Conservation (phyloP, 2,113 vertebrate species). For the Numenius arquata region DNA sequence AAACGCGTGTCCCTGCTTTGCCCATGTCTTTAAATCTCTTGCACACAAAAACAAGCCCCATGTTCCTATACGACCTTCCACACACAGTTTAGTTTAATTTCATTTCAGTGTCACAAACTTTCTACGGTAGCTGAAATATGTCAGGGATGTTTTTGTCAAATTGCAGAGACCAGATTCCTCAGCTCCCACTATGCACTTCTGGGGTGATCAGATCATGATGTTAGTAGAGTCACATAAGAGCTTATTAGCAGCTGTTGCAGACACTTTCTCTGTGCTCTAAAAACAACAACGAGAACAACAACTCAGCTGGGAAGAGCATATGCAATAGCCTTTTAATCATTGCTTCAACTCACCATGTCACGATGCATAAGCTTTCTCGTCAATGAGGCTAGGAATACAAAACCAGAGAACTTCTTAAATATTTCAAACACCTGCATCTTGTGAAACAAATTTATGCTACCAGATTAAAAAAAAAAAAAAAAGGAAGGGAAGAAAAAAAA, state of each 20-base stretch:
- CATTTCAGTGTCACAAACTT: conserved; percentile 37
- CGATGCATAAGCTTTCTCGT: conserved; percentile 30
- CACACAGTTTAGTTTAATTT: conserved; percentile 15
- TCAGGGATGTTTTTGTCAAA: conserved; percentile 28
- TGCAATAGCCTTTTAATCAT: conserved; percentile 49
- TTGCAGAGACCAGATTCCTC: conserved; percentile 26
- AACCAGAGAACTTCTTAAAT: conserved; percentile 26
- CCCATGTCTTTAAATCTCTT: conserved; percentile 23
- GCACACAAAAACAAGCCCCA: neutral
- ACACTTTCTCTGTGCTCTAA: conserved; percentile 36
- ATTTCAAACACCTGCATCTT: conserved; percentile 46
- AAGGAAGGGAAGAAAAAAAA: neutral
- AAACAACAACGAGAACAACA: conserved; percentile 50
- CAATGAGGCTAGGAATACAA: conserved; percentile 31
- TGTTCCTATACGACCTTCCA: neutral
- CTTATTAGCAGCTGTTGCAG: conserved; percentile 62
- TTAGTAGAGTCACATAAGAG: conserved; percentile 25
- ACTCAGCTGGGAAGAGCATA: conserved; percentile 52
- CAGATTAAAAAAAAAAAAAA: neutral
- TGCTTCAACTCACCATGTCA: conserved; percentile 49
- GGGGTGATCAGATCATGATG: conserved; percentile 53
- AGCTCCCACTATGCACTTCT: conserved; percentile 42
- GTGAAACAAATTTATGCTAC: conserved; percentile 23
- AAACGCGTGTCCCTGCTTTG: neutral
- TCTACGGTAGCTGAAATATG: neutral